Conservation (phyloP, 1,140 invertebrate species). For the Polyergus mexicanus region DNA sequence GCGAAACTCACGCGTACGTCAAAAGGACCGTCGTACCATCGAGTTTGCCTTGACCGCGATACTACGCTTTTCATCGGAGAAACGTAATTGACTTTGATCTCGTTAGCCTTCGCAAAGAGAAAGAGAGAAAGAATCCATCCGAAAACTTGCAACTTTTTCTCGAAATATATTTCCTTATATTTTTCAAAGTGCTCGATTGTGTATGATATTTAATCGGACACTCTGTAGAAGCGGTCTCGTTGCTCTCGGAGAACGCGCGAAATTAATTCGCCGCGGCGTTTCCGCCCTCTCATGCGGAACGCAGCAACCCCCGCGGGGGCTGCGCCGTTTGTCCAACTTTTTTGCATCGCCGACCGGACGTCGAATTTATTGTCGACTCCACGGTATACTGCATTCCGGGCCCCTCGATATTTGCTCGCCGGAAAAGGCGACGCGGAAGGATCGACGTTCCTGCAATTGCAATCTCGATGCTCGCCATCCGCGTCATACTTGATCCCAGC, state of each 20-base stretch:
- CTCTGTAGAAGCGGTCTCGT: slow-evolving; percentile 52
- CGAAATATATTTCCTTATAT: background rate
- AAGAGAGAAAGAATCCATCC: no score
- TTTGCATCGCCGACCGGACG: slow-evolving; percentile 57
- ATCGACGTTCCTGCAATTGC: slow-evolving; percentile 56
- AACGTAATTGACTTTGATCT: slow-evolving; percentile 16
- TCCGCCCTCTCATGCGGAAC: slow-evolving; percentile 53
- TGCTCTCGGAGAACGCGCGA: slow-evolving; percentile 57
- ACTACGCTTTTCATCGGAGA: background rate
- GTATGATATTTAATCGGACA: slow-evolving; percentile 18
- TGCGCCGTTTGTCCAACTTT: slow-evolving; percentile 58
- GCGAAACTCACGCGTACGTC: slow-evolving; percentile 15
- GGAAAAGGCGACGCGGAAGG: slow-evolving; percentile 41
- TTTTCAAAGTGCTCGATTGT: background rate
- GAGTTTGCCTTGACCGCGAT: background rate
- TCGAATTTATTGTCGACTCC: slow-evolving; percentile 56
- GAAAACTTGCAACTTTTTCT: background rate
- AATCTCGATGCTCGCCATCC: slow-evolving; percentile 30
- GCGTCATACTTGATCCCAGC: slow-evolving; percentile 36
- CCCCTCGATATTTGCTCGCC: slow-evolving; percentile 54
- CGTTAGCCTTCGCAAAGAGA: background rate
- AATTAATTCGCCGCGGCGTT: slow-evolving; percentile 60
- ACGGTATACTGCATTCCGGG: slow-evolving; percentile 11
- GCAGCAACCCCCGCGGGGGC: slow-evolving; percentile 46
- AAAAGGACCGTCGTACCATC: background rate